A percentile compares a stretch with the other conserved stretches of the same genome.
phyloP scores from a whole-genome alignment of 2,888 invertebrate species.

The Cheilosia vulpina region DNA sequence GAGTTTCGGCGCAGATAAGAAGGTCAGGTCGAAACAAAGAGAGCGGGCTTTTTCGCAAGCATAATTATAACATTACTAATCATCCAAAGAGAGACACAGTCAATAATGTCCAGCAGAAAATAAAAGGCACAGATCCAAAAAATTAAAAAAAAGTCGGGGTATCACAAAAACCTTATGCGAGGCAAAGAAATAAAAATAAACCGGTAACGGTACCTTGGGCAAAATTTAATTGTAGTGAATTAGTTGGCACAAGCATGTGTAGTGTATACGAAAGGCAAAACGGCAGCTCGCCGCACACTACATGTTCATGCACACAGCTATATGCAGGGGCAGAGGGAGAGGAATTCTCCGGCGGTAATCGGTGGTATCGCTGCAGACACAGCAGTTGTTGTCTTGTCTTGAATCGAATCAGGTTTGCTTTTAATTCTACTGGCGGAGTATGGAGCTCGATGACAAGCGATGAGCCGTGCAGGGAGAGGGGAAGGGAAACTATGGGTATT shows the following conservation, averaged over 20 bases:
- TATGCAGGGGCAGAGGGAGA: neutral
- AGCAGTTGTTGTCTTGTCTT: slow-evolving; percentile 35
- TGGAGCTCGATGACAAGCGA: neutral
- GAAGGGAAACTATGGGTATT: neutral
- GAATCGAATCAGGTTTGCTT: slow-evolving; percentile 66
- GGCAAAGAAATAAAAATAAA: slow-evolving; percentile 16
- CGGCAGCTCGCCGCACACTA: slow-evolving; percentile 34
- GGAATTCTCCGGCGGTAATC: neutral
- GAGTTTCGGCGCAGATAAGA: slow-evolving; percentile 19
- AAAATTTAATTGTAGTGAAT: slow-evolving; percentile 62
- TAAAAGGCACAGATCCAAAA: neutral
- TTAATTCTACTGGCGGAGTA: slow-evolving; percentile 35
- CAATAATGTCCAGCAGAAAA: slow-evolving; percentile 15
- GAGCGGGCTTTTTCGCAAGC: neutral
- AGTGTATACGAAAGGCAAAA: slow-evolving; percentile 21
- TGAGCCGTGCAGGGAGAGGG: neutral
- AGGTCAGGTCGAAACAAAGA: slow-evolving; percentile 30
- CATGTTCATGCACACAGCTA: slow-evolving; percentile 22
- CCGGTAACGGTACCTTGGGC: slow-evolving; percentile 65
- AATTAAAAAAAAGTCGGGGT: no score
- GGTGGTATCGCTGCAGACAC: slow-evolving; percentile 25
- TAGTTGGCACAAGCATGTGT: slow-evolving; percentile 53
- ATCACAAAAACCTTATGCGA: slow-evolving; percentile 17
- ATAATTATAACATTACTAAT: neutral
- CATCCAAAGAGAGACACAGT: neutral